phyloP scores from a whole-genome alignment of 92 coral and sea anemone species.

The Porites lobata region DNA sequence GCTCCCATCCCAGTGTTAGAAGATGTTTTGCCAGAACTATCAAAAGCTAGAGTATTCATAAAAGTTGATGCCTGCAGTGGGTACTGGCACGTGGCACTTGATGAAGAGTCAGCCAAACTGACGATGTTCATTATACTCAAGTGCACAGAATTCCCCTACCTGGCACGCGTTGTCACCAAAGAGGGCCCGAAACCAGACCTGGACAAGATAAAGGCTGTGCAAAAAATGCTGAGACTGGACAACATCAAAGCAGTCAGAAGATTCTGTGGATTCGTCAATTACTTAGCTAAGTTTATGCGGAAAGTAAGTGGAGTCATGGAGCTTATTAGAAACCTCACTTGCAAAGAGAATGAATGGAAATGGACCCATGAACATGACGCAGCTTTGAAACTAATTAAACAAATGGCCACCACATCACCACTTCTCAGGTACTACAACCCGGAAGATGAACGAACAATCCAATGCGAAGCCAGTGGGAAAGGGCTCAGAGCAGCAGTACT shows the following conservation, averaged over 20 bases:
- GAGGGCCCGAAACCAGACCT: slow-evolving; percentile 58
- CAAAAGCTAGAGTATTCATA: slow-evolving; percentile 66
- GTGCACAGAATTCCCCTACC: slow-evolving; percentile 50
- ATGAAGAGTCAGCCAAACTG: slow-evolving; percentile 49
- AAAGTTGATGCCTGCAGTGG: slow-evolving; percentile 58
- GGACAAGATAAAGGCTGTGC: slow-evolving; percentile 33
- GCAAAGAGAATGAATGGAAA: slow-evolving; percentile 44
- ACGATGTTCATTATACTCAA: slow-evolving; percentile 55
- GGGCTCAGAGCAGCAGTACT: slow-evolving; percentile 56
- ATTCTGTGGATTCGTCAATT: slow-evolving; percentile 71
- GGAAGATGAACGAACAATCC: slow-evolving; percentile 54
- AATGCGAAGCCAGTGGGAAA: slow-evolving; percentile 69
- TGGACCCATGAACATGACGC: slow-evolving; percentile 46
- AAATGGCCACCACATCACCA: slow-evolving; percentile 50
- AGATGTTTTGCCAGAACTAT: slow-evolving; percentile 61
- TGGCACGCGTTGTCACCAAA: slow-evolving; percentile 57
- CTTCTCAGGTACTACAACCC: slow-evolving; percentile 61
- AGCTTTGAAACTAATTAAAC: slow-evolving; percentile 55
- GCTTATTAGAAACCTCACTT: slow-evolving; percentile 54
- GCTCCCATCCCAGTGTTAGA: slow-evolving; percentile 67
- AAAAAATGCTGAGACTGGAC: slow-evolving; percentile 47
- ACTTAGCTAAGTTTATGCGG: slow-evolving; percentile 67
- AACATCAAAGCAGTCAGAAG: slow-evolving; percentile 51
- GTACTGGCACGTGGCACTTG: slow-evolving; percentile 42
- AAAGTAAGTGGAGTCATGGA: slow-evolving; percentile 36